Evolutionary conservation across 1,140 invertebrate species (phyloP).

Genomic region (Zaprionus camerounensis): DNA sequence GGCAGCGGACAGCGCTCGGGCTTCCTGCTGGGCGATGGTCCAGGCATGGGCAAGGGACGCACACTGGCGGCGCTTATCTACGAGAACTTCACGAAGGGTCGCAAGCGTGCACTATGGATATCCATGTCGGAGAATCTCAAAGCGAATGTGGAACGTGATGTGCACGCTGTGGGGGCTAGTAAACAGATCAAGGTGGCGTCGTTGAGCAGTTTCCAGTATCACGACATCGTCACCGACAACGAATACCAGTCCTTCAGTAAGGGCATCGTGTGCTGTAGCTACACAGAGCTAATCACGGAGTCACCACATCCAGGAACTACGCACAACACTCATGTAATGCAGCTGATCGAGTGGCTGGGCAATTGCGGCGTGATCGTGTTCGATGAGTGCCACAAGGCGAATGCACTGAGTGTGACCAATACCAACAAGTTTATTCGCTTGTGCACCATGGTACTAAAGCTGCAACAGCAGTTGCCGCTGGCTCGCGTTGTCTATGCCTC

Average conservation of each 20-base stretch:
- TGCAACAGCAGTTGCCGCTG: conserved; percentile 97
- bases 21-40: conserved; percentile 98
- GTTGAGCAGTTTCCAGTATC: conserved; percentile 97
- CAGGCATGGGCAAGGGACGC: conserved; percentile 99
- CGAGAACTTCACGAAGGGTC: conserved; percentile 97
- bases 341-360: conserved; percentile 98
- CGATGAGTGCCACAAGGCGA: conserved; percentile 99
- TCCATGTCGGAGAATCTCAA: conserved; percentile 98
- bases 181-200: conserved; percentile 87
- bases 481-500: conserved; percentile 99
- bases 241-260: conserved; percentile 92
- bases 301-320: conserved; percentile 93
- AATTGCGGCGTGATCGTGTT: conserved; percentile 98
- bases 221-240: conserved; percentile 95
- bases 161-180: conserved; percentile 95
- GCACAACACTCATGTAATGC: conserved; percentile 96
- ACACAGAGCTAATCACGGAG: conserved; percentile 99
- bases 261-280: conserved; percentile 98
- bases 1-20: conserved; percentile 96
- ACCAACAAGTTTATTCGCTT: conserved; percentile 96
- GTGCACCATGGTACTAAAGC: conserved; percentile 95
- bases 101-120: conserved; percentile 98
- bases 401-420: conserved; percentile 97
- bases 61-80: conserved; percentile 99
- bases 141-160: conserved; percentile 98